Evolutionary conservation across 2,797 vertebrate species (phyloP).

Genomic region (Philypnodon macrostomus): DNA sequence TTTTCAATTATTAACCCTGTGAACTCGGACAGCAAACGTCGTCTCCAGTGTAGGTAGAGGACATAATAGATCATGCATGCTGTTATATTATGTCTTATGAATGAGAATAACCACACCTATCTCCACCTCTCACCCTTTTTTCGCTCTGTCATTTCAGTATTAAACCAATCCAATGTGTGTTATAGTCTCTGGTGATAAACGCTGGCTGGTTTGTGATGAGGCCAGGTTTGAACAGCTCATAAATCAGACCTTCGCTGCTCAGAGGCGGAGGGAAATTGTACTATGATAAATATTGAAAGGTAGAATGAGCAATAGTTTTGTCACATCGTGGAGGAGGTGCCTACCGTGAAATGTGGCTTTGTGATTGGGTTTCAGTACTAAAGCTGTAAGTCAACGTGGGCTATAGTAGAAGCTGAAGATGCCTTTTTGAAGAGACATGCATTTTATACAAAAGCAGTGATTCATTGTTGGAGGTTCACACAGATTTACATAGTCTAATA

Average conservation of each 20-base stretch:
- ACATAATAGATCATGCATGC: no score
- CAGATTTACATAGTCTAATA: no score
- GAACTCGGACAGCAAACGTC: no score
- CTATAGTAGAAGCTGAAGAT: conserved; percentile 22
- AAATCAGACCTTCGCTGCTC: conserved; percentile 62
- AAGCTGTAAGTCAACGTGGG: conserved; percentile 52
- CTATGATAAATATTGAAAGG: conserved; percentile 76
- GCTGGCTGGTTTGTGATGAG: conserved; percentile 39
- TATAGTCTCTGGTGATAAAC: conserved; percentile 56
- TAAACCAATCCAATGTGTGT: conserved; percentile 60
- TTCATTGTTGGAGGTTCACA: conserved; percentile 49
- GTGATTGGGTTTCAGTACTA: conserved; percentile 49
- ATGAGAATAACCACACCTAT: background rate
- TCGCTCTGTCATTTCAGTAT: conserved; percentile 38
- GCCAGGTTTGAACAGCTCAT: conserved; percentile 41
- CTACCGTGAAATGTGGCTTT: conserved; percentile 64
- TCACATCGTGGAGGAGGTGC: conserved; percentile 55
- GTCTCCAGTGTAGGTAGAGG: no score
- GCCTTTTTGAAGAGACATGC: conserved; percentile 45
- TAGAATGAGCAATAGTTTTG: conserved; percentile 72
- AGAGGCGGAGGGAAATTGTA: conserved; percentile 50
- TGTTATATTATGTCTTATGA: background rate
- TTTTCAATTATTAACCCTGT: no score
- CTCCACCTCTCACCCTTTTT: conserved; percentile 22
- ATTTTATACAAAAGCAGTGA: conserved; percentile 35